phyloP scores from a whole-genome alignment of 2,888 invertebrate genomes.

The Ligdia adustata region DNA sequence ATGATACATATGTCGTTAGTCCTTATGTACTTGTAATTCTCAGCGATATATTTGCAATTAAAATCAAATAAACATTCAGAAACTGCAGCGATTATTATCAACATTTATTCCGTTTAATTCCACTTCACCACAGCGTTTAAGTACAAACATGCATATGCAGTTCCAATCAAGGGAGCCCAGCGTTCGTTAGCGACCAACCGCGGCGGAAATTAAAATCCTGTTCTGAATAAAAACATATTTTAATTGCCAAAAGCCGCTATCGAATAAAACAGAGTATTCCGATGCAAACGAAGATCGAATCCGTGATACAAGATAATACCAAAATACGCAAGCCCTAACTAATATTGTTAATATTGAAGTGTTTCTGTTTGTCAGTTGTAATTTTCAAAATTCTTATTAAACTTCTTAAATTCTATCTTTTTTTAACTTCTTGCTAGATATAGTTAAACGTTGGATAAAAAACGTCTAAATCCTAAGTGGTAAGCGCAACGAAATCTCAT shows the following conservation, averaged over 20 bases:
- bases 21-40: too few species aligned
- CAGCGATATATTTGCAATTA: too few species aligned
- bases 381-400: too few species aligned
- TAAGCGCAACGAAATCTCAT: too few species aligned
- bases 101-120: not conserved
- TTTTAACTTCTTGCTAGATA: too few species aligned
- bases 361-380: not conserved
- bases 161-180: conserved; percentile 5
- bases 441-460: too few species aligned
- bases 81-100: not conserved
- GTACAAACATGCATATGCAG: conserved; percentile 7
- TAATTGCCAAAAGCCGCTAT: conserved; percentile 21
- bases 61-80: too few species aligned
- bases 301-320: conserved; percentile 34
- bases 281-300: conserved; percentile 25
- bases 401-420: too few species aligned
- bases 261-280: conserved; percentile 11
- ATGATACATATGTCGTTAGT: too few species aligned
- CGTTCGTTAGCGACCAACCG: conserved; percentile 12
- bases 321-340: conserved; percentile 19
- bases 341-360: not conserved
- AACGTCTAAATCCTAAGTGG: too few species aligned
- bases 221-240: conserved; percentile 17
- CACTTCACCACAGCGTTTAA: conserved; percentile 1
- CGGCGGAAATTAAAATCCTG: conserved; percentile 15